Base-by-base conservation (phyloP, 2,113 vertebrate species). In the Cyprinus carpio region DNA sequence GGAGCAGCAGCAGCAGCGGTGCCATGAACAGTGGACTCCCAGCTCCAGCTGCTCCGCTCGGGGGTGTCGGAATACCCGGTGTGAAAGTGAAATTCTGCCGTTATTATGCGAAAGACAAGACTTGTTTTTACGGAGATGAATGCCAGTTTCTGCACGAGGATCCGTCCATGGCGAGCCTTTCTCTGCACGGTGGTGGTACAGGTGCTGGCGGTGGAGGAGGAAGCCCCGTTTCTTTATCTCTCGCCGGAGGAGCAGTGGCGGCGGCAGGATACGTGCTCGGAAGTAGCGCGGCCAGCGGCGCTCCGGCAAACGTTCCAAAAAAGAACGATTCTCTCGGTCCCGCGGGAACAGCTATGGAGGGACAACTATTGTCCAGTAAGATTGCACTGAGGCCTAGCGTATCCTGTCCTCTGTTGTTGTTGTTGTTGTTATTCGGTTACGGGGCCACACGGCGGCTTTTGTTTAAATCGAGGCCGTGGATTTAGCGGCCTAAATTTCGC, bases 81-180 rank as follows among this genome's bases (percentile, higher is more conserved):
- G 93, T 96, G 89, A 98, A 98, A 93, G 95, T 97, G 85, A 98
- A 98, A 95, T 98, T 96, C 91, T 98, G 97, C 92, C 96, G 97
- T 87, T 98, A 98, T 89, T 98, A 98, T 89, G 97, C 97, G 72
- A 98, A 98, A 93, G 97, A 98, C 89, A 97, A 97, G 94, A 98
- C 97, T 67, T 98, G 97, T 91, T 98, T 98, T 94, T 98, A 98
- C 94, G 97, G 97, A 91, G 97, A 97, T 88, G 97, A 98, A 92
- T 98, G 97, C 92, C 97, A 98, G 94, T 98, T 98, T 89, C 91
- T 98, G 92, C 97, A 98, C 71, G 97, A 98, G 87, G 97, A 98
- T 91, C 97, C 97, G 86, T 95, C 95, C 89, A 94, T 95, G 91
- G 93, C 91, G 10, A 92, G 92, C 80, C 88, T 95, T 85, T 89